Evolutionary conservation across 2,797 vertebrate species (phyloP), one percentile per base, ranked within the genome.

Genomic region (Remorina albescens): DNA sequence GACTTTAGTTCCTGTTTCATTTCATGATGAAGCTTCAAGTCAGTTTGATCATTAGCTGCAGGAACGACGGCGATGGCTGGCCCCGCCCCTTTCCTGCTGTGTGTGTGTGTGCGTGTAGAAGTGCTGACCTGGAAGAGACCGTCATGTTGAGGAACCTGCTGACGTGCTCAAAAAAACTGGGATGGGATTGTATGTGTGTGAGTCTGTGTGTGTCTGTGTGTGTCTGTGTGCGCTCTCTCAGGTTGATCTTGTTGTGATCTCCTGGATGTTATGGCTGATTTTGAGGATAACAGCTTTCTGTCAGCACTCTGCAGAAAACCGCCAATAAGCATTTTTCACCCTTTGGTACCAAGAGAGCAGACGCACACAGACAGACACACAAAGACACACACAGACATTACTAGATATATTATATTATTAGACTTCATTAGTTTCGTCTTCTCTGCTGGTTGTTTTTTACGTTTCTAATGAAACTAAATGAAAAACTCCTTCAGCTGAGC

Each of bases 281-380:
- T 26, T 84, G 81, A 83, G 76, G 86, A 87, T 86, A 86, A 87
- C 78, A 42, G 69, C 25, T 15, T n/a, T 79, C 81, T 25, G 87
- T 89, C 87, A 89, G 87, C 89, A 86, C 49, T 86, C 78, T 78
- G 70, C 70, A 63, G 42, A 83, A 86, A 87, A 32, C 47, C 61
- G 63, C 7, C 76, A 68, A 68, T 66, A 88, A 88, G 82, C 83
- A 83, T 62, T 86, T 82, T 54, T 80, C 44, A 44, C 12, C 71
- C 76, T 76, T 41, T 69, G 53, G 54, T 56, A 65, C 64, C 65
- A 61, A n/a, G 46, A 26, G 21, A 50, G 26, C 42, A 10, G 19
- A 36, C 4, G 8, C 26, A 10, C n/a, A 3, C 30, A 30, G 3
- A 30, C 30, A 30, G 3, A 30, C 30, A 30, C 8, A 7, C 13